Conservation (phyloP, 2,113 vertebrate genomes). For the Baryphthengus martii region DNA sequence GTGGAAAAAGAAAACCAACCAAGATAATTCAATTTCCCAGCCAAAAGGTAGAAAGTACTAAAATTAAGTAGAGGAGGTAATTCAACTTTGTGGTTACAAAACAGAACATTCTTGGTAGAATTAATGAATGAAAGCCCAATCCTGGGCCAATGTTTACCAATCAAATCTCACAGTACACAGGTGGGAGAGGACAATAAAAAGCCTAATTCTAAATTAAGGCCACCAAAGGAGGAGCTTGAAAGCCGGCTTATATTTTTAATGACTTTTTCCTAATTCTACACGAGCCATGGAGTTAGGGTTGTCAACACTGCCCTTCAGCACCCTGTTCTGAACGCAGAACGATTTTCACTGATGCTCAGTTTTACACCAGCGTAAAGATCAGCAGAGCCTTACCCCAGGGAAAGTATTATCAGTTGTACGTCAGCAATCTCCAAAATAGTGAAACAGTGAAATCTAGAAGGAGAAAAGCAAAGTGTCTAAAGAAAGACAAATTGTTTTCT, state of each 20-base stretch:
- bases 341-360: neutral
- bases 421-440: neutral
- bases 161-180: neutral
- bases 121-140: conserved; percentile 2
- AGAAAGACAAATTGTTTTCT: conserved; percentile 33
- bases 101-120: conserved; percentile 38
- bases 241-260: neutral
- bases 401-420: rapidly evolving
- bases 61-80: conserved; percentile 13
- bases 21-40: conserved; percentile 5
- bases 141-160: neutral
- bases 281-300: neutral
- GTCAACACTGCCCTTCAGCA: neutral
- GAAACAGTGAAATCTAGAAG: neutral
- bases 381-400: neutral
- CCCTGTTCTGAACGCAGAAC: neutral
- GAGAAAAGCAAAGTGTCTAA: neutral
- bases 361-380: neutral
- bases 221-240: neutral
- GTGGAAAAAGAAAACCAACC: neutral
- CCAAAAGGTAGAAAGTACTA: conserved; percentile 14
- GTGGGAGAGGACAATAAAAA: neutral
- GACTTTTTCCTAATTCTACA: neutral
- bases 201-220: neutral
- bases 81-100: conserved; percentile 21